Evolutionary conservation across 2,113 vertebrate genomes (phyloP).

Genomic region (Dicentrarchus labrax): DNA sequence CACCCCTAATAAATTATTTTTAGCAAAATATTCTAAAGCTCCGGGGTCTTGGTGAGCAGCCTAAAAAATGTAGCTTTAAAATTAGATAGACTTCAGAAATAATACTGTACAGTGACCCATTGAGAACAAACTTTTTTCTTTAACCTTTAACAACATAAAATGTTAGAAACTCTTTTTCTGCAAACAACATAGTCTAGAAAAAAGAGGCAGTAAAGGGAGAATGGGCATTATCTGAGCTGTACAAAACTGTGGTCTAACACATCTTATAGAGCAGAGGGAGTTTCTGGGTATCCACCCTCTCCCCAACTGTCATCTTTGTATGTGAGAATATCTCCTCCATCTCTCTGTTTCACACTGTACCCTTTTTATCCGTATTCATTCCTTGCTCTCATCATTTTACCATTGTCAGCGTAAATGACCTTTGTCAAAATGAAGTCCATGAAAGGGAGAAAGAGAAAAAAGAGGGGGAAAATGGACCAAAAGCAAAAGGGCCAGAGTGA

Average conservation of each 20-base stretch:
- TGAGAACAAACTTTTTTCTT: neutral
- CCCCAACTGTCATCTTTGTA: neutral
- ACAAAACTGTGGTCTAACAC: neutral
- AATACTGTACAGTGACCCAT: neutral
- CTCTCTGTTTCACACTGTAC: neutral
- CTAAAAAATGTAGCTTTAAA: neutral
- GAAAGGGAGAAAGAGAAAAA: constrained; percentile 18
- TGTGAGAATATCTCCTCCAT: neutral
- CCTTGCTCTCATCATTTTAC: constrained; percentile 19
- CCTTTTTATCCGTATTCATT: constrained; percentile 9
- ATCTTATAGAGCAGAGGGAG: neutral
- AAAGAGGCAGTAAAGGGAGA: neutral
- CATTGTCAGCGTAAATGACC: constrained; percentile 46
- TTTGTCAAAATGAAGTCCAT: constrained; percentile 51
- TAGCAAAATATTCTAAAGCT: neutral
- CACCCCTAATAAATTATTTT: neutral
- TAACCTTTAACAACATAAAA: neutral
- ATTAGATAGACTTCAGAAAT: neutral
- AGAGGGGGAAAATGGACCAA: neutral
- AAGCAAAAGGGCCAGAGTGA: constrained; percentile 5
- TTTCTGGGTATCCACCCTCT: neutral
- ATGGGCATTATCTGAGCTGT: neutral
- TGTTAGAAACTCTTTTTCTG: neutral
- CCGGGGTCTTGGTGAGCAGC: neutral
- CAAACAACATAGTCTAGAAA: neutral